phyloP scores from a whole-genome alignment of 1,140 invertebrate species.

The Orius insidiosus region DNA sequence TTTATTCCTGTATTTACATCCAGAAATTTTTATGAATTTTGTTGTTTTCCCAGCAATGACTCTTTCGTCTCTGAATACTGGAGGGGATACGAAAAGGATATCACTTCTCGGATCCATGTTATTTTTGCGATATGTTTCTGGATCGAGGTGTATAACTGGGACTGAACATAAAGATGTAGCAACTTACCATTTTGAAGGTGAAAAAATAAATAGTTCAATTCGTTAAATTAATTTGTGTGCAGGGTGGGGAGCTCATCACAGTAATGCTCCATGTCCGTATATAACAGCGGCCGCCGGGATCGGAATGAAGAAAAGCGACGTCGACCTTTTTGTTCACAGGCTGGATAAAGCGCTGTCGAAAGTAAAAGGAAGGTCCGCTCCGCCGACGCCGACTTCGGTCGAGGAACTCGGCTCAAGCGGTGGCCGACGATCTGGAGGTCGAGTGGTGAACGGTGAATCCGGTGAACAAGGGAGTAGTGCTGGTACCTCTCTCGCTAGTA shows the following conservation, averaged over 20 bases:
- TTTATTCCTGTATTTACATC: too few relatives aligned
- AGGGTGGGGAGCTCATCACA: constrained; percentile 52
- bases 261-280: constrained; percentile 42
- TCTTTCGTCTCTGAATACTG: constrained; percentile 21
- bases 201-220: not conserved
- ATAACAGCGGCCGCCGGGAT: constrained; percentile 52
- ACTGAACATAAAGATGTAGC: constrained; percentile 36
- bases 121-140: constrained; percentile 51
- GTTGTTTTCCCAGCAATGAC: constrained; percentile 26
- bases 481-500: constrained; percentile 35
- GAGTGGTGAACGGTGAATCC: constrained; percentile 20
- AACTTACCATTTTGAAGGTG: constrained; percentile 38
- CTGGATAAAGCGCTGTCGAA: constrained; percentile 39
- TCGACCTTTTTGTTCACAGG: constrained; percentile 45
- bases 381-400: constrained; percentile 30
- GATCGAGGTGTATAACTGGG: constrained; percentile 41
- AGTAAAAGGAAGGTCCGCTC: constrained; percentile 31
- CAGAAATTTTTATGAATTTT: not conserved
- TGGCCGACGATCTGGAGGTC: constrained; percentile 18
- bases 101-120: constrained; percentile 52
- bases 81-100: constrained; percentile 30
- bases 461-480: constrained; percentile 26
- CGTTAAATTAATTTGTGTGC: constrained; percentile 5
- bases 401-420: constrained; percentile 22
- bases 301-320: constrained; percentile 46